Base-by-base conservation (phyloP, 2,888 invertebrate species). In the Rhamphomyia laevipes region DNA sequence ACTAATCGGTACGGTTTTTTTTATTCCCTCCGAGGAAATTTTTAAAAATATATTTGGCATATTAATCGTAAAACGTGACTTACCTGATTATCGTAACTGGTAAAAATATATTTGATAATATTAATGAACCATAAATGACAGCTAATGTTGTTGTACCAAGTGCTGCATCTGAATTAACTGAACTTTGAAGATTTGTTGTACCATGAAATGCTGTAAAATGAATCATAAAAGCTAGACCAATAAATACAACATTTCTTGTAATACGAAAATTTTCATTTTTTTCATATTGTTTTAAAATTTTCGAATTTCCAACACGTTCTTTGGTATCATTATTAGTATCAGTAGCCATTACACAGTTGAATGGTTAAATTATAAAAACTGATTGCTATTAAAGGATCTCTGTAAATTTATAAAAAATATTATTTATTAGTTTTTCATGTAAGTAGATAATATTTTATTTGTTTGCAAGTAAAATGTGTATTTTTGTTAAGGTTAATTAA, bases 191-290 rank as follows among this genome's bases (percentile, higher is more conserved):
- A 68, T 87, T 87, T 45, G 86, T 83, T 2, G 86, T 80, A 5
- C 87, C 87, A 70, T 86, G 89, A 68, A 92, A 95, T 6, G 93
- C 91, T 2, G 91, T 94, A 72, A 95, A 90, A 57, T 90, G 86
- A 58, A 93, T 78, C 81, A 93, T 86, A 70, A 94, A 94, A 1
- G 90, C 90, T 52, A 88, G 72, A 2, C 92, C 88, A 46, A 94
- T 80, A 35, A 91, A 77, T 53, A 89, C 70, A 41, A 93, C 81
- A 67, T 94, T 94, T 61, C 84, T 84, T 63, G 87, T 78, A 61
- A 92, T 90, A 43, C 86, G 76, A 74, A 82, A 78, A 70, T 78
- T 77, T 63, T 86, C 86, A 23, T 75, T 71, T 2, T 76, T 74
- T 16, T 73, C 73, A 56, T 76, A 80, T 4, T 71, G 66, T 27